These are phyloP conservation scores for Colletes collaris DNA, from an alignment of 2,888 invertebrate species.

Conservation along the genomic window DNA sequence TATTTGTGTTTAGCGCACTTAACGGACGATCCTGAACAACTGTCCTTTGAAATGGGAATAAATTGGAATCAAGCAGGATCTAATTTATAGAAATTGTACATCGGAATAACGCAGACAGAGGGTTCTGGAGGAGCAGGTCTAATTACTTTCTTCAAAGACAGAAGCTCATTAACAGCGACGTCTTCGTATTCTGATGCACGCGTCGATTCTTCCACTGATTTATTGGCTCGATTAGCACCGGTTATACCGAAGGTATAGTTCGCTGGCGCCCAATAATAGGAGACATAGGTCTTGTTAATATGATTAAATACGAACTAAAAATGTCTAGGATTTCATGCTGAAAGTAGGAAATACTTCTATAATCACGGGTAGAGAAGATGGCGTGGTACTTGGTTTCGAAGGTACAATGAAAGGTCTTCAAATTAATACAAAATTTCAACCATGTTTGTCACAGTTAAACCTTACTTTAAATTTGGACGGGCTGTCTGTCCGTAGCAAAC, in stretches of 20 bases:
- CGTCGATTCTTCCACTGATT: slow-evolving; percentile 69
- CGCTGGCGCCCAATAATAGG: no score
- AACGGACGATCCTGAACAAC: slow-evolving; percentile 65
- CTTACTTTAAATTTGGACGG: slow-evolving; percentile 78
- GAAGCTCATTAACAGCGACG: slow-evolving; percentile 72
- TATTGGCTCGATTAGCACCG: slow-evolving; percentile 87
- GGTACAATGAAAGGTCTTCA: slow-evolving; percentile 88
- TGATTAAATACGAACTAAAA: background rate
- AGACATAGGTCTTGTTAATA: no score
- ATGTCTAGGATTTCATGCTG: slow-evolving; percentile 88
- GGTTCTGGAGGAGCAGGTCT: slow-evolving; percentile 82
- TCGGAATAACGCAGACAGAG: slow-evolving; percentile 86
- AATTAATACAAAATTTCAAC: slow-evolving; percentile 83
- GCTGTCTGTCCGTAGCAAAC: slow-evolving; percentile 78
- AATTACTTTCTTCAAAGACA: slow-evolving; percentile 79
- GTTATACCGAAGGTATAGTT: slow-evolving; percentile 90
- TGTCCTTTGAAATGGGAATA: slow-evolving; percentile 66
- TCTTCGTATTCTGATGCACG: slow-evolving; percentile 58
- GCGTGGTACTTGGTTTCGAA: slow-evolving; percentile 88
- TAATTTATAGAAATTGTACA: slow-evolving; percentile 87
- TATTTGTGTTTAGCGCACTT: slow-evolving; percentile 59
- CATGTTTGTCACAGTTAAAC: slow-evolving; percentile 72
- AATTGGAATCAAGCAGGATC: slow-evolving; percentile 66
- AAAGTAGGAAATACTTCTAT: slow-evolving; percentile 89
- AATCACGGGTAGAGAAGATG: slow-evolving; percentile 87